phyloP scores from a whole-genome alignment of 2,888 invertebrate species.

The Eupithecia subumbrata region DNA sequence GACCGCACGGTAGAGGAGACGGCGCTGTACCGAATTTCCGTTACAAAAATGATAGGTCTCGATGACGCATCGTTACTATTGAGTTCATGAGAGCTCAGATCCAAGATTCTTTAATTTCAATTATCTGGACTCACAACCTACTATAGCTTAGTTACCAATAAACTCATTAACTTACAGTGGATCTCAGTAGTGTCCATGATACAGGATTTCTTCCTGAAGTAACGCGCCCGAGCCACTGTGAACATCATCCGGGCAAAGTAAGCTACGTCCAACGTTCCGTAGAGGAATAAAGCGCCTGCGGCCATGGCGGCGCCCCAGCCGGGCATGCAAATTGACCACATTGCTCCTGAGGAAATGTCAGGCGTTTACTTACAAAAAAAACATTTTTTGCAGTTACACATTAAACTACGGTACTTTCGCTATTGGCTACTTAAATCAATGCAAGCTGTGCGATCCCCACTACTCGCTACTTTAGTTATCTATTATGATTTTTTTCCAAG shows the following conservation, averaged over 20 bases:
- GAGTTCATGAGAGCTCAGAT: too few species aligned
- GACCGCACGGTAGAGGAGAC: too few species aligned
- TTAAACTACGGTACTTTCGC: too few species aligned
- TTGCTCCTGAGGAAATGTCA: slow-evolving; percentile 39
- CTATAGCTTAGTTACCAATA: not conserved
- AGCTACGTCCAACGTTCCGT: slow-evolving; percentile 87
- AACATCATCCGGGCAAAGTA: slow-evolving; percentile 88
- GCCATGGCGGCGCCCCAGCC: slow-evolving; percentile 76
- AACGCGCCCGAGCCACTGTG: slow-evolving; percentile 86
- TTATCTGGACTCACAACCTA: too few species aligned
- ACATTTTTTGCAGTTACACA: too few species aligned
- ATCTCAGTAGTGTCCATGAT: slow-evolving; percentile 87
- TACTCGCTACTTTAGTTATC: not conserved
- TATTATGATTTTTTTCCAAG: not conserved
- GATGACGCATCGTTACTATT: too few species aligned
- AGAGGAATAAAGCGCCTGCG: slow-evolving; percentile 80
- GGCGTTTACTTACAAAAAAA: not conserved
- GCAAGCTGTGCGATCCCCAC: too few species aligned
- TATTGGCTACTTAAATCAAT: too few species aligned
- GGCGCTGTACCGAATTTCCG: too few species aligned
- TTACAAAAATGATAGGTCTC: too few species aligned
- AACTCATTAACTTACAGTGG: slow-evolving; percentile 78
- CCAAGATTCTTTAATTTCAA: too few species aligned
- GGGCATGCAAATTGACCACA: slow-evolving; percentile 77
- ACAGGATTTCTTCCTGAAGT: slow-evolving; percentile 87